These are phyloP conservation scores for Umimayanthus kanabou DNA, from an alignment of 92 coral and sea anemone species.

Conservation along the genomic window DNA sequence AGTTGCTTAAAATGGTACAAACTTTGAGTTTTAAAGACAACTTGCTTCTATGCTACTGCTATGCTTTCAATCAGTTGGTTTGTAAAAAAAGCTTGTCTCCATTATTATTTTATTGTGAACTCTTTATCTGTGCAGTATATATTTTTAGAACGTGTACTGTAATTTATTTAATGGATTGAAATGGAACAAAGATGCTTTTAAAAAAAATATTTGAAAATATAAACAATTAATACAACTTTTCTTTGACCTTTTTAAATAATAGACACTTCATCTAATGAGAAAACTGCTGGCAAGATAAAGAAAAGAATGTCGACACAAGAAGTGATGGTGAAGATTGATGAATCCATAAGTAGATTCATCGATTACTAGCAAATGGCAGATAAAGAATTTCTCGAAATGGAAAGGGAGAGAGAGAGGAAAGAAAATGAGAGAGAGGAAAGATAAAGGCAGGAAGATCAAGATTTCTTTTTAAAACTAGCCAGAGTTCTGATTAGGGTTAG, in stretches of 20 bases:
- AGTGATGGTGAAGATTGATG: background rate
- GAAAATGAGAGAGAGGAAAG: too few species aligned
- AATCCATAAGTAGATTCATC: too few species aligned
- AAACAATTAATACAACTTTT: background rate
- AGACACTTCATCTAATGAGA: background rate
- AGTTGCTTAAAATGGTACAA: too few species aligned
- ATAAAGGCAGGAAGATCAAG: too few species aligned
- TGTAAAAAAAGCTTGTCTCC: background rate
- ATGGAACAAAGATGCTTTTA: background rate
- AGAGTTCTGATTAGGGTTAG: too few species aligned
- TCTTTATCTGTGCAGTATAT: background rate
- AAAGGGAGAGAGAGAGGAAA: too few species aligned
- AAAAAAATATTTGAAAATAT: background rate
- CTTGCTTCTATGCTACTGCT: too few species aligned
- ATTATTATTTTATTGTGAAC: background rate
- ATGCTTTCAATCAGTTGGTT: background rate
- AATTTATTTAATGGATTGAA: constrained; percentile 15
- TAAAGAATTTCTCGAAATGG: too few species aligned
- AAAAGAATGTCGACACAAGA: constrained; percentile 6
- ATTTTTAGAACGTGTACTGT: constrained; percentile 7
- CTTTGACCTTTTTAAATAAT: background rate
- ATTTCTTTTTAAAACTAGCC: too few species aligned
- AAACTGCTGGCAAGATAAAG: constrained; percentile 10
- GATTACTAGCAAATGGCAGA: too few species aligned
- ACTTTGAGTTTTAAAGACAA: too few species aligned